A percentile compares a stretch with the other conserved stretches of the same genome.
Evolutionary conservation across 2,888 invertebrate species (phyloP).

Genomic region (Acanthosoma haemorrhoidale): DNA sequence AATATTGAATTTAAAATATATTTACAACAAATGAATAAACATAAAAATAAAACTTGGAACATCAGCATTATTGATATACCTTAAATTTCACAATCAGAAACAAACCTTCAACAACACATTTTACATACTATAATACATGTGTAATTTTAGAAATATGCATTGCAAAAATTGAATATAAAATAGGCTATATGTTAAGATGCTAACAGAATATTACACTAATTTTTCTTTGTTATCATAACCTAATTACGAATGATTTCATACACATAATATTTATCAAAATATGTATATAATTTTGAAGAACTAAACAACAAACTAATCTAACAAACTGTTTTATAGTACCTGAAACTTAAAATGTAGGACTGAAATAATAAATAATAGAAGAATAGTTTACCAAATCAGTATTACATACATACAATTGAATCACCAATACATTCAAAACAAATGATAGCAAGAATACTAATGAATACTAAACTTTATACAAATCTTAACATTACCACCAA

Average conservation of each 20-base stretch:
- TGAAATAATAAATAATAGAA: not conserved
- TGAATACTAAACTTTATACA: conserved; percentile 23
- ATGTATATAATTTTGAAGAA: not conserved
- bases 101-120: not conserved
- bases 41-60: conserved; percentile 3
- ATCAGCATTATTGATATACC: not conserved
- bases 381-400: not conserved
- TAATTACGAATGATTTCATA: not conserved
- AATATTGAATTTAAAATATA: conserved; percentile 8
- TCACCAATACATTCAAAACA: not conserved
- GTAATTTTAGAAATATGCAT: not conserved
- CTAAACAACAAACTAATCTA: not conserved
- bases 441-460: not conserved
- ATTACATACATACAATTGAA: not conserved
- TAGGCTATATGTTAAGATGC: not conserved
- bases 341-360: not conserved
- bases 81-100: not conserved
- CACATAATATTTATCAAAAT: not conserved
- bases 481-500: conserved; percentile 24
- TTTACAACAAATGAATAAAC: conserved; percentile 10
- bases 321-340: not conserved
- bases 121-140: conserved; percentile 4
- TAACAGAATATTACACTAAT: not conserved
- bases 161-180: not conserved
- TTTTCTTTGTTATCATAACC: not conserved